These are phyloP conservation scores for Passerina amoena DNA, from an alignment of 2,113 vertebrate species.

Conservation along the genomic window DNA sequence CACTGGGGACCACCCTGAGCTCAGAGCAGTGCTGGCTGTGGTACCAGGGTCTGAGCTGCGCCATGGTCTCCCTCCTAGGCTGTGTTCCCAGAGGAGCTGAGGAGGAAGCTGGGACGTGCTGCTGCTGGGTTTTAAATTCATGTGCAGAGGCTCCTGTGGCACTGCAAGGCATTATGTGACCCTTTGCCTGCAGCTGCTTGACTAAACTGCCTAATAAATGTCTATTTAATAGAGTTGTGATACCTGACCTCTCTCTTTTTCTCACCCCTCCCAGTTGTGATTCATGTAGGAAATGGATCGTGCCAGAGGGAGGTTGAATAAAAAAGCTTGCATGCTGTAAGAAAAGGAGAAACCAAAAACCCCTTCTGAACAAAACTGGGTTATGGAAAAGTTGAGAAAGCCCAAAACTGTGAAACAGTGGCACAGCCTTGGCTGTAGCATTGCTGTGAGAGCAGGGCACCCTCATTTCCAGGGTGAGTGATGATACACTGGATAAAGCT, in stretches of 20 bases:
- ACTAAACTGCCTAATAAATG: conserved; percentile 35
- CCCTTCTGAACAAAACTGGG: neutral
- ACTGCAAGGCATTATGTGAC: neutral
- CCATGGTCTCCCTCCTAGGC: neutral
- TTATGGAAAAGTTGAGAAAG: neutral
- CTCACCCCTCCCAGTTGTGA: neutral
- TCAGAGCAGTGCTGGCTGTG: neutral
- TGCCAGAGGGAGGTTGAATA: neutral
- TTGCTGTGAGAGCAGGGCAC: fast-evolving
- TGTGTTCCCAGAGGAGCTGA: neutral
- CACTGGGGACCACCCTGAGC: neutral
- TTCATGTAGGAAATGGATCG: neutral
- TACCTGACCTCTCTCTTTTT: neutral
- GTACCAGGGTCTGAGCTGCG: neutral
- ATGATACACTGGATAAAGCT: fast-evolving
- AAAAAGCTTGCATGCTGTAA: neutral
- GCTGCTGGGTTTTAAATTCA: neutral
- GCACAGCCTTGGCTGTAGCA: neutral
- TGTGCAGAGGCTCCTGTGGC: neutral
- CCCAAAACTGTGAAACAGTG: neutral
- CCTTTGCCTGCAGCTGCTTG: neutral
- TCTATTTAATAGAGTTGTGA: neutral
- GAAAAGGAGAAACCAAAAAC: neutral
- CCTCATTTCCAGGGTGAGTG: fast-evolving
- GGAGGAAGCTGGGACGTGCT: neutral